phyloP scores from a whole-genome alignment of 2,888 invertebrate genomes.

The Sminthurinus aureus region DNA sequence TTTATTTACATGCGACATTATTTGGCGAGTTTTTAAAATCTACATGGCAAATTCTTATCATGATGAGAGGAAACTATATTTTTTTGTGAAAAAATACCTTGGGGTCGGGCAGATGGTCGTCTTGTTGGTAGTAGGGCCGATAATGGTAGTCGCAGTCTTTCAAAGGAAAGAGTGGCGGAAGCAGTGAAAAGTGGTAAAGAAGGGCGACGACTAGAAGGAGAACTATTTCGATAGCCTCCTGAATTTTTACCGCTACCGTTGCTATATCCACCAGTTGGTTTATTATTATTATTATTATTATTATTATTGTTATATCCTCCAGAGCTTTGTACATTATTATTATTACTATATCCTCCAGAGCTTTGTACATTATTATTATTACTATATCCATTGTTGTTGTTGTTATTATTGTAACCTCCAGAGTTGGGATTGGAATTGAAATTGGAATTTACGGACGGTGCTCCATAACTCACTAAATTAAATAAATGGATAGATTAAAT shows the following conservation, averaged over 20 bases:
- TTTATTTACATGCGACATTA: too few species aligned
- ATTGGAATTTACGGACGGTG: too few species aligned
- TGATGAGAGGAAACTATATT: too few species aligned
- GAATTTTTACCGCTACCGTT: neutral
- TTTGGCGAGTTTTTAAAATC: too few species aligned
- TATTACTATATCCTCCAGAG: neutral
- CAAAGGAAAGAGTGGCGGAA: slow-evolving; percentile 13
- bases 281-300: too few species aligned
- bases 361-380: too few species aligned
- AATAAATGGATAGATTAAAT: too few species aligned
- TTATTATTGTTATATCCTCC: neutral
- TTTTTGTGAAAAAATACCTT: too few species aligned
- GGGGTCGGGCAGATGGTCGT: too few species aligned
- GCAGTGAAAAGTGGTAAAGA: slow-evolving; percentile 18
- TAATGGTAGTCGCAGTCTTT: neutral
- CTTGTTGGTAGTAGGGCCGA: neutral
- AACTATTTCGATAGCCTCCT: neutral
- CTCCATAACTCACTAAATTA: too few species aligned
- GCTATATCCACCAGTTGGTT: slow-evolving; percentile 17
- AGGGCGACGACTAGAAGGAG: neutral
- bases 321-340: neutral
- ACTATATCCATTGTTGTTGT: too few species aligned
- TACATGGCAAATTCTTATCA: too few species aligned
- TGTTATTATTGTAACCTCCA: slow-evolving; percentile 8
- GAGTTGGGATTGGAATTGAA: neutral